Evolutionary conservation across 92 coral and sea anemone species (phyloP).

Genomic region (Umimayanthus kanabou): DNA sequence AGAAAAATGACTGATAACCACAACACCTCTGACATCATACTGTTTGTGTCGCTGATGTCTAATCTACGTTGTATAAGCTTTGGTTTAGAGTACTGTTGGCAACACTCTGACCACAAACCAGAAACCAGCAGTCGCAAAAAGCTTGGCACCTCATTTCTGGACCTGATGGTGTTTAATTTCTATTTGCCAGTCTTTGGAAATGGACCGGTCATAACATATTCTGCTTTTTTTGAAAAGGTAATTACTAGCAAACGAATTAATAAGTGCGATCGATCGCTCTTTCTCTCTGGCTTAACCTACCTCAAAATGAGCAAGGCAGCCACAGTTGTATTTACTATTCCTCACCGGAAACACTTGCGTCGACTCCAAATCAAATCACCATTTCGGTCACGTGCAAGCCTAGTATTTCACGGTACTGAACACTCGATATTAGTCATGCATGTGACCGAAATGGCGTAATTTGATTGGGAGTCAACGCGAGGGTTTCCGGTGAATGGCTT

Average conservation of each 20-base stretch:
- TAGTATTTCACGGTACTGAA: too few species aligned
- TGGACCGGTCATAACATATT: conserved; percentile 88
- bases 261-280: too few species aligned
- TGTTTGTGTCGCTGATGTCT: conserved; percentile 81
- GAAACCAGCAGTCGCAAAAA: conserved; percentile 42
- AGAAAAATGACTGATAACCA: conserved; percentile 48
- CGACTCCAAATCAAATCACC: too few species aligned
- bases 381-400: too few species aligned
- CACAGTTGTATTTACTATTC: too few species aligned
- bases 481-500: too few species aligned
- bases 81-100: conserved; percentile 80
- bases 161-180: conserved; percentile 80
- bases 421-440: too few species aligned
- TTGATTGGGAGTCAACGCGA: too few species aligned
- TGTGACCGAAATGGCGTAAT: too few species aligned
- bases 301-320: too few species aligned
- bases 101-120: conserved; percentile 26
- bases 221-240: conserved; percentile 81
- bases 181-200: conserved; percentile 91
- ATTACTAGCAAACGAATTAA: background rate
- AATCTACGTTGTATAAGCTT: conserved; percentile 89
- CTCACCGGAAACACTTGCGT: too few species aligned
- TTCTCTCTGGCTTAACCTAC: too few species aligned
- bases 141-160: conserved; percentile 57
- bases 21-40: conserved; percentile 65